Evolutionary conservation across 2,888 invertebrate genomes (phyloP), one percentile per base, ranked within the genome.

Genomic region (Philaethria dido): DNA sequence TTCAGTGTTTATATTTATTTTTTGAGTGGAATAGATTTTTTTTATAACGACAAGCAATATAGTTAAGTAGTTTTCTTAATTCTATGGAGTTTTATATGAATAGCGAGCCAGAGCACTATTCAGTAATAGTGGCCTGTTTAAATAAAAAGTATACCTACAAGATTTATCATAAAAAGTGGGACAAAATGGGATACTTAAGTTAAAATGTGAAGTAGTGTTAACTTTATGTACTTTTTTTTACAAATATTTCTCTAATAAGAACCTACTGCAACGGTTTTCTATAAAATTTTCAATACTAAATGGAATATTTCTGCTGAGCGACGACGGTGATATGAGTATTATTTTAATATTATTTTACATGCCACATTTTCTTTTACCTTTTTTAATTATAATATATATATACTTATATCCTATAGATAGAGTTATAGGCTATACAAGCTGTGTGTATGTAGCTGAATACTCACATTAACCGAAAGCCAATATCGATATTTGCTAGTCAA

Each of bases 401-500:
- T n/a, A n/a, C n/a, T n/a, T n/a, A n/a, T 14, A 48, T 50, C 1
- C 50, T 13, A 39, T 29, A 29, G 11, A 3, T 5, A 16, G 29
- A 29, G 1, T 29, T 16, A 29, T 9, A 52, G 9, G 29, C 16
- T 33, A 52, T n/a, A 29, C n/a, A 50, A 50, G 50, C 29, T 22
- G n/a, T 25, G 16, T 50, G n/a, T 16, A 29, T 29, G 25, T 16
- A 50, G 50, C 16, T 33, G 52, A 2, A 52, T 5, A 11, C 16
- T 29, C 16, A 52, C 52, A 29, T n/a, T 33, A 52, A 33, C 29
- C 29, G 52, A 52, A 52, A 52, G 33, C 52, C 52, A 29, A 52
- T 52, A 52, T 33, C 52, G 29, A 52, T 52, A 52, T 52, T 29
- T 52, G 52, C 52, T 52, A 33, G 52, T 33, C 52, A 52, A 33